Conservation (phyloP, 2,113 vertebrate genomes). For the Pachypanchax playfairii region DNA sequence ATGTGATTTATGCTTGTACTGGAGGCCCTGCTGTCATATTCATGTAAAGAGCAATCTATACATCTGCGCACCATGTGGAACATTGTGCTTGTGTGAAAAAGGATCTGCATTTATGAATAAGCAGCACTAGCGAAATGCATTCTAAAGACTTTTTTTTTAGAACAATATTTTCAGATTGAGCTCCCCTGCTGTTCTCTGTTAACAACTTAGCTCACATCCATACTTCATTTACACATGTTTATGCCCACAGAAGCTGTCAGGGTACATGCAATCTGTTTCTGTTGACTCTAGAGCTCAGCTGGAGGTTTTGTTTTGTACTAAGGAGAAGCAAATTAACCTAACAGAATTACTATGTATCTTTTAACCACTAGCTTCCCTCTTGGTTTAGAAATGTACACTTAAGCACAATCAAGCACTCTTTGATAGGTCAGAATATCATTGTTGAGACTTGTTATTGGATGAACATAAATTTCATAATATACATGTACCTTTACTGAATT, state of each 20-base stretch:
- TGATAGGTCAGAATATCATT: too few species aligned
- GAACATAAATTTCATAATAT: too few species aligned
- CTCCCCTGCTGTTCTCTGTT: background rate
- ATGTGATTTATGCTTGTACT: slow-evolving; percentile 57
- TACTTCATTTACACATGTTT: background rate
- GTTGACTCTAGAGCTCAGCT: background rate
- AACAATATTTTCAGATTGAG: slow-evolving; percentile 11
- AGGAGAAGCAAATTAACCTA: too few species aligned
- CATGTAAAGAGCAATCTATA: slow-evolving; percentile 44
- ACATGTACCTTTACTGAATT: too few species aligned
- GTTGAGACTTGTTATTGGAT: too few species aligned
- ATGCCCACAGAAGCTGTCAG: background rate
- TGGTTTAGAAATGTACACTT: too few species aligned
- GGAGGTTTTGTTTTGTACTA: too few species aligned
- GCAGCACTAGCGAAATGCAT: slow-evolving; percentile 9
- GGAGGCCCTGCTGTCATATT: slow-evolving; percentile 45
- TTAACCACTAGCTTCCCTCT: too few species aligned
- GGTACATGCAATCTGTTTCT: background rate
- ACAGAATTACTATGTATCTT: too few species aligned
- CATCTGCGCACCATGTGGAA: slow-evolving; percentile 38
- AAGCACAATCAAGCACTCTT: too few species aligned
- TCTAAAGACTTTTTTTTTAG: slow-evolving; percentile 5
- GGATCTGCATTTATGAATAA: slow-evolving; percentile 16
- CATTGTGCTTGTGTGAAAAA: slow-evolving; percentile 39
- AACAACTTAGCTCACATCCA: background rate